phyloP scores from a whole-genome alignment of 2,888 invertebrate genomes.

The Meteorus cinctellus region DNA sequence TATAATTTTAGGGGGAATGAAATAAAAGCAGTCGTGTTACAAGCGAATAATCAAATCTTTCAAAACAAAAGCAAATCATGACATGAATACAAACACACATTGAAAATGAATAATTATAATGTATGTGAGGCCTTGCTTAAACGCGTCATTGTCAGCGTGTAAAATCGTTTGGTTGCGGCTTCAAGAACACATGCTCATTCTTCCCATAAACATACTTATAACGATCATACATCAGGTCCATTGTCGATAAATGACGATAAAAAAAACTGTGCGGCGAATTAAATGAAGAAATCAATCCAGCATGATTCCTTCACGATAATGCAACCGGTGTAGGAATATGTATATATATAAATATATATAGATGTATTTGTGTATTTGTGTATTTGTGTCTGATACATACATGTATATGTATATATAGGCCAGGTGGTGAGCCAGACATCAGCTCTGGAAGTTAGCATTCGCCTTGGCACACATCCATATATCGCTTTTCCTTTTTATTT shows the following conservation, averaged over 20 bases:
- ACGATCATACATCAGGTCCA: constrained; percentile 1
- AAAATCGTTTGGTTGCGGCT: constrained; percentile 18
- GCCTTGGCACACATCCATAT: constrained; percentile 56
- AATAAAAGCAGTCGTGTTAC: too few relatives aligned
- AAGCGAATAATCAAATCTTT: neutral
- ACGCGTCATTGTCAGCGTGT: constrained; percentile 32
- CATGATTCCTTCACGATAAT: neutral
- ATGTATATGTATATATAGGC: constrained; percentile 26
- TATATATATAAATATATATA: neutral
- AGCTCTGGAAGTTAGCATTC: constrained; percentile 42
- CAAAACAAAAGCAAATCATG: neutral
- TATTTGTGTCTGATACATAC: constrained; percentile 11
- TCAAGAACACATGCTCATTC: constrained; percentile 13
- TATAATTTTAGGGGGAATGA: too few relatives aligned
- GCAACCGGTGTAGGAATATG: neutral
- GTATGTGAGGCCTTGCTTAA: constrained; percentile 33
- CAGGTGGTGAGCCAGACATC: constrained; percentile 37
- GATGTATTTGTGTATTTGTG: neutral
- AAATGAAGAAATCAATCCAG: constrained; percentile 14
- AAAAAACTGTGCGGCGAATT: neutral
- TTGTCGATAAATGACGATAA: constrained; percentile 21
- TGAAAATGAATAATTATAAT: constrained; percentile 20
- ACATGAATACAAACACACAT: neutral
- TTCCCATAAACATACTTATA: neutral
- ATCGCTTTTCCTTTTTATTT: constrained; percentile 28